Percentiles rank a stretch among this genome's conserved stretches.
Evolutionary conservation across 2,113 vertebrate genomes (phyloP).

Genomic region (Cyprinodon variegatus): DNA sequence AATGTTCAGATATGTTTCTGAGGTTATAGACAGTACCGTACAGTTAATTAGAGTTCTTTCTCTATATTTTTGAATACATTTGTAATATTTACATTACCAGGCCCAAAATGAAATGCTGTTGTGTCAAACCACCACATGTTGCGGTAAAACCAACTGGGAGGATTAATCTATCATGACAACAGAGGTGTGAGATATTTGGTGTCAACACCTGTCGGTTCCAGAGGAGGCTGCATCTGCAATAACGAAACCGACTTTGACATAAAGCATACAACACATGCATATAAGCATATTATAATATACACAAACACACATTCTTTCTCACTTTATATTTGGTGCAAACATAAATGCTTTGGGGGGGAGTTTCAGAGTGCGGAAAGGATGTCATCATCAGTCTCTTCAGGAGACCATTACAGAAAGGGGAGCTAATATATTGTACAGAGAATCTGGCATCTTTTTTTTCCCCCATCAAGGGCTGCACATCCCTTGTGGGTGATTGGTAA

Average conservation of each 20-base stretch:
- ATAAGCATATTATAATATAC: constrained; percentile 12
- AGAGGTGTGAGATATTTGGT: constrained; percentile 68
- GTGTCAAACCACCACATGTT: constrained; percentile 49
- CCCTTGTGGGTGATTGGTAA: constrained; percentile 77
- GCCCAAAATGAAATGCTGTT: constrained; percentile 22
- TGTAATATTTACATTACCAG: background rate
- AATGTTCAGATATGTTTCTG: background rate
- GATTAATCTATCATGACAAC: constrained; percentile 55
- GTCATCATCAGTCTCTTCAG: constrained; percentile 79
- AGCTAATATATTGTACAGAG: constrained; percentile 65
- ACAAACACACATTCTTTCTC: constrained; percentile 18
- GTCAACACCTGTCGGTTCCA: constrained; percentile 73
- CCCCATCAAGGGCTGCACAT: constrained; percentile 64
- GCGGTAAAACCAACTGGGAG: constrained; percentile 50
- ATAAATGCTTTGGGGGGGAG: constrained; percentile 62
- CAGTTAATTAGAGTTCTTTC: background rate
- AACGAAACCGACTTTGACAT: constrained; percentile 59
- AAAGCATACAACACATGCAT: constrained; percentile 53
- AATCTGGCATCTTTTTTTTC: constrained; percentile 60
- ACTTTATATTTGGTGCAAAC: constrained; percentile 36
- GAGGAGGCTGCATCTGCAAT: constrained; percentile 49
- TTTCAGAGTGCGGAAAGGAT: constrained; percentile 62
- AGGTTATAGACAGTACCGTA: background rate
- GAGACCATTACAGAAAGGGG: constrained; percentile 71
- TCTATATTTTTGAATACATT: background rate